These are phyloP conservation scores for Automeris io DNA, from an alignment of 2,888 invertebrate species.

Conservation along the genomic window DNA sequence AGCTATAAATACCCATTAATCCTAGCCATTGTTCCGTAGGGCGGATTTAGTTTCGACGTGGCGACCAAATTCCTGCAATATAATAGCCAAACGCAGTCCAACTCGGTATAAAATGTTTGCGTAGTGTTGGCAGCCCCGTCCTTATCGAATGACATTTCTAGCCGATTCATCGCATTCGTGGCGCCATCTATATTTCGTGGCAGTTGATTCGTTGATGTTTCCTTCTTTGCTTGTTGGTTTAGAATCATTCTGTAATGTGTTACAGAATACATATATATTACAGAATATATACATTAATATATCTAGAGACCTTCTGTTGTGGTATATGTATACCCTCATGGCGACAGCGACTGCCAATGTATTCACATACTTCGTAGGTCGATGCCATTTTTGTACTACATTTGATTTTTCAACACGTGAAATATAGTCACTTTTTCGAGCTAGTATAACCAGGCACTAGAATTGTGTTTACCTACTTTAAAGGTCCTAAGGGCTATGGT, in stretches of 20 bases:
- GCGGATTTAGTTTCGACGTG: conserved; percentile 66
- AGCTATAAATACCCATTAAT: conserved; percentile 70
- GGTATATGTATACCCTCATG: too few species aligned
- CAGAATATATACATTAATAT: too few species aligned
- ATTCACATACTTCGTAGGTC: too few species aligned
- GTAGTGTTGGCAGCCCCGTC: conserved; percentile 31
- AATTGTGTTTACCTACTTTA: too few species aligned
- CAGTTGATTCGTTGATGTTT: conserved; percentile 34
- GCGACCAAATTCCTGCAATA: conserved; percentile 76
- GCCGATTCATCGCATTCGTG: conserved; percentile 51
- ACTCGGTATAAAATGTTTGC: conserved; percentile 42
- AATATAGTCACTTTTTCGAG: too few species aligned
- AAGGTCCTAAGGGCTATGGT: too few species aligned
- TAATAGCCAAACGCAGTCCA: conserved; percentile 78
- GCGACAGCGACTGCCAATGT: too few species aligned
- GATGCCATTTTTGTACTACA: too few species aligned
- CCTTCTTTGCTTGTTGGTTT: conserved; percentile 45
- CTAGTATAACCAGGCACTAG: too few species aligned
- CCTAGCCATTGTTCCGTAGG: conserved; percentile 77
- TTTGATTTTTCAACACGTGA: too few species aligned
- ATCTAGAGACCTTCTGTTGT: too few species aligned
- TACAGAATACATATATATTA: not conserved
- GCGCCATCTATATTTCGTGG: conserved; percentile 55
- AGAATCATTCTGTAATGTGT: conserved; percentile 52
- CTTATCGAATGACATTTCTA: conserved; percentile 46